Evolutionary conservation across 2,113 vertebrate species (phyloP), one percentile per base, ranked within the genome.

Genomic region (Gobiocypris rarus): DNA sequence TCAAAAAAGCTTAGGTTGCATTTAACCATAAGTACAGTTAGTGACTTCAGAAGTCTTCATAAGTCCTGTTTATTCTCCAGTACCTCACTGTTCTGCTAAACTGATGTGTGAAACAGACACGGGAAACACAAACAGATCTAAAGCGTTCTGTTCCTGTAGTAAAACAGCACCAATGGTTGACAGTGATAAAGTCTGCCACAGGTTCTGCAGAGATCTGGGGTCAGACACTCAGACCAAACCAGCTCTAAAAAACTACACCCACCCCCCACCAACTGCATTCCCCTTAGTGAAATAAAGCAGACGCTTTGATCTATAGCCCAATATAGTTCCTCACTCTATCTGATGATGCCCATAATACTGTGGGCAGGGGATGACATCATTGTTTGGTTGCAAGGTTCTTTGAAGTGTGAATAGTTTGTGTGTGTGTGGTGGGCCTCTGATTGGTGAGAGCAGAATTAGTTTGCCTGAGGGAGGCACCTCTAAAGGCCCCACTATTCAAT

Each of bases 351-450:
- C 75, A 24, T 81, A 71, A 77, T 74, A 80, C 56, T 59, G 76
- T 67, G 50, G 76, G 71, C 54, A 78, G 71, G 59, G 84, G 83
- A 90, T 91, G 89, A 91, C 90, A 90, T 91, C 90, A 91, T 90
- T 54, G 81, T 78, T 77, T 75, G 80, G 82, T 70, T 70, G 74
- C 31, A n/a, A 41, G 83, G 59, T 9, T 83, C 84, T 90, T 90
- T 90, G 90, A 89, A 88, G 90, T 89, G 83, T 90, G 86, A 89
- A 89, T 86, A 77, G 78, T 77, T 61, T 63, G 86, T 81, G 61
- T 81, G 69, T 73, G 86, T 76, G 84, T 81, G 85, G 75, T 65
- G 75, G 75, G 85, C 73, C 79, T 85, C 83, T 91, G 87, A 88
- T 85, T 88, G 87, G 84, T 79, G 56, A 84, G 65, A 56, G 79